These are phyloP conservation scores for Sebastes alutus DNA, from an alignment of 2,797 vertebrate species.

Conservation along the genomic window DNA sequence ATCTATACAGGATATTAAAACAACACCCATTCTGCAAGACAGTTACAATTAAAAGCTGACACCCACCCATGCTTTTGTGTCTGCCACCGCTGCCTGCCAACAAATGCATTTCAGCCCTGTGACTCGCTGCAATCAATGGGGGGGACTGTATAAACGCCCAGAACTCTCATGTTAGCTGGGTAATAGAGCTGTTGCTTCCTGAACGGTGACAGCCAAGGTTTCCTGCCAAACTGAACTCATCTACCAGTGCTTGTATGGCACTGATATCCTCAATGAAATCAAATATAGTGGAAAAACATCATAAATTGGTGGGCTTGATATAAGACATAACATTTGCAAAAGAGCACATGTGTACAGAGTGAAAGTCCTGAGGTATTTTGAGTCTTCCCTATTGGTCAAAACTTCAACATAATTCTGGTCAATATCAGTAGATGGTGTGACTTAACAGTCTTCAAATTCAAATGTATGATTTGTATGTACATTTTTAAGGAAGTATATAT, in stretches of 20 bases:
- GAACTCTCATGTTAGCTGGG: slow-evolving; percentile 63
- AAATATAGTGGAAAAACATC: slow-evolving; percentile 4
- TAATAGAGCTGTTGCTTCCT: slow-evolving; percentile 69
- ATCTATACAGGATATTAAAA: slow-evolving; percentile 99
- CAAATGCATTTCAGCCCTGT: slow-evolving; percentile 81
- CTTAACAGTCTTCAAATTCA: neutral
- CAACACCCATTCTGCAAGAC: slow-evolving; percentile 98
- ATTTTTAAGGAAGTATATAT: neutral
- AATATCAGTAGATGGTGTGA: neutral
- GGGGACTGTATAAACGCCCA: slow-evolving; percentile 62
- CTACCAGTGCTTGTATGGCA: slow-evolving; percentile 26
- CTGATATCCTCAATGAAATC: slow-evolving; percentile 12
- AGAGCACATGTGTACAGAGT: neutral
- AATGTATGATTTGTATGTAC: neutral
- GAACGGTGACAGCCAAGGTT: slow-evolving; percentile 47
- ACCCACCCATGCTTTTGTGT: slow-evolving; percentile 85
- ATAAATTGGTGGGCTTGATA: neutral
- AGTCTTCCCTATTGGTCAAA: neutral
- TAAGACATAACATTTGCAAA: neutral
- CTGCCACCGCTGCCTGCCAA: slow-evolving; percentile 83
- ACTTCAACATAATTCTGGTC: neutral
- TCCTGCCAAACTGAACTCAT: slow-evolving; percentile 37
- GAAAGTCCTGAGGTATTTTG: neutral
- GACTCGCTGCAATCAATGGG: slow-evolving; percentile 74
- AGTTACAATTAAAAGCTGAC: slow-evolving; percentile 99